A percentile compares a stretch with the other conserved stretches of the same genome.
Conservation (phyloP, 2,888 invertebrate species). For the Luperina testacea region DNA sequence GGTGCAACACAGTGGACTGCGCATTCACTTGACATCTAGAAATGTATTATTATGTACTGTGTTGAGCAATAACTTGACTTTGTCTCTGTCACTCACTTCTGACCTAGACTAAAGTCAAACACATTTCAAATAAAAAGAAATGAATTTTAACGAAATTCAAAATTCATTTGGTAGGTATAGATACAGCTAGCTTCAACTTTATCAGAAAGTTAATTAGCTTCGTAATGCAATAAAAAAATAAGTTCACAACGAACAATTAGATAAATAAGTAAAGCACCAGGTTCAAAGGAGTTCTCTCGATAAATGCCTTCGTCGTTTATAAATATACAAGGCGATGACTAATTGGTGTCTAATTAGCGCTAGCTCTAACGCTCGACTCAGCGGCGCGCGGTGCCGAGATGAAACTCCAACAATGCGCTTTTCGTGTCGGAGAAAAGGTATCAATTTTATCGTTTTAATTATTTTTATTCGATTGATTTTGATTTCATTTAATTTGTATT, state of each 20-base stretch:
- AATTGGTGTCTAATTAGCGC: constrained; percentile 4
- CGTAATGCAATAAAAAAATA: background rate
- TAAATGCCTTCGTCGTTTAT: constrained; percentile 2
- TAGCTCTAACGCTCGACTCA: background rate
- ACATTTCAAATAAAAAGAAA: too few relatives aligned
- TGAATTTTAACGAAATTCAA: too few relatives aligned
- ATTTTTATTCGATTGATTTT: too few relatives aligned
- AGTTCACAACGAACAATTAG: background rate
- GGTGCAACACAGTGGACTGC: too few relatives aligned
- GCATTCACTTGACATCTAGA: too few relatives aligned
- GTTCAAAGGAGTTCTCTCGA: background rate
- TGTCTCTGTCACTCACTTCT: too few relatives aligned
- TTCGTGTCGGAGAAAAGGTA: background rate
- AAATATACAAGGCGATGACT: background rate
- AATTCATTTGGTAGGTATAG: background rate
- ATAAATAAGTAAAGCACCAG: background rate
- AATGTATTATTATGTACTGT: too few relatives aligned
- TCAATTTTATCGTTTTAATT: background rate
- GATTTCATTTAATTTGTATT: background rate
- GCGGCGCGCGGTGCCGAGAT: background rate
- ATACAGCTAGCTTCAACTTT: background rate
- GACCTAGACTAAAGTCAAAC: too few relatives aligned
- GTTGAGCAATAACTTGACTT: too few relatives aligned
- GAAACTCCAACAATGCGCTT: background rate
- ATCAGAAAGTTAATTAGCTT: background rate